Evolutionary conservation across 2,888 invertebrate species (phyloP).

Genomic region (Poecilobothrus nobilitatus): DNA sequence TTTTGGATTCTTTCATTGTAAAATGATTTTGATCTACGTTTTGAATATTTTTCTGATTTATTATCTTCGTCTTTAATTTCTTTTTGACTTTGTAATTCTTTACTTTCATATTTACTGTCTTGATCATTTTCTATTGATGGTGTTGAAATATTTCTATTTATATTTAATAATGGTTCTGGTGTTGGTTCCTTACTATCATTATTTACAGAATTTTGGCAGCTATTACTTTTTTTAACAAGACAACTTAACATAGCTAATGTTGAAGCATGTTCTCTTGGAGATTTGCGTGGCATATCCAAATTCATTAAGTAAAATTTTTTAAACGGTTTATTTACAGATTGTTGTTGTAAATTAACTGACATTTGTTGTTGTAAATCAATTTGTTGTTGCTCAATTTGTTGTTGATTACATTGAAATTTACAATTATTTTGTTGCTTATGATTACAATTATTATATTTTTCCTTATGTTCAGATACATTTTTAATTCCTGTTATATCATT

Average conservation of each 20-base stretch:
- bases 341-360: slow-evolving; percentile 34
- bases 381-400: slow-evolving; percentile 7
- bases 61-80: slow-evolving; percentile 15
- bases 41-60: neutral
- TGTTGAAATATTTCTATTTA: neutral
- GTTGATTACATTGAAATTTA: neutral
- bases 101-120: neutral
- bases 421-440: neutral
- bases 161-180: neutral
- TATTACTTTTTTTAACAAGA: slow-evolving; percentile 47
- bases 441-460: neutral
- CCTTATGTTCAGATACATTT: neutral
- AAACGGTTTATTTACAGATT: slow-evolving; percentile 29
- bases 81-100: neutral
- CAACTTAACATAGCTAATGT: slow-evolving; percentile 73
- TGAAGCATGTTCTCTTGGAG: slow-evolving; percentile 80
- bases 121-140: neutral
- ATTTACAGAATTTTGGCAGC: neutral
- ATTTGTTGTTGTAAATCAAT: slow-evolving; percentile 23
- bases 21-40: neutral
- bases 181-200: slow-evolving; percentile 3
- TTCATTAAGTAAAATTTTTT: slow-evolving; percentile 29
- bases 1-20: neutral
- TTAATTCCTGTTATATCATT: neutral
- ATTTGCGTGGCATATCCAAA: slow-evolving; percentile 58